A percentile compares a stretch with the other conserved stretches of the same genome.
Conservation (phyloP, 2,113 vertebrate species). For the Zingel zingel region DNA sequence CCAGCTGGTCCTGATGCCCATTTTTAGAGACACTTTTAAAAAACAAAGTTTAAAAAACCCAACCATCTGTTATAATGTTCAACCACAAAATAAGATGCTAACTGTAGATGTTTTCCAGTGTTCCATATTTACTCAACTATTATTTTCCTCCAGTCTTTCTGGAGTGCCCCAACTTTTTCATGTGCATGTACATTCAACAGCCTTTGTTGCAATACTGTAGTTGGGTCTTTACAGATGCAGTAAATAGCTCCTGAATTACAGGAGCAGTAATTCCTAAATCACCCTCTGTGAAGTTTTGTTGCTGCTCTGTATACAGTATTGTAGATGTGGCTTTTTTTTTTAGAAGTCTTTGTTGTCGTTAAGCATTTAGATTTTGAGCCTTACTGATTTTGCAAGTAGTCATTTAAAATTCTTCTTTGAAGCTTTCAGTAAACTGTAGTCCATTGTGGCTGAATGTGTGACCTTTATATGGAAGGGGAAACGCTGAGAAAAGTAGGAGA, state of each 20-base stretch:
- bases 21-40: background rate
- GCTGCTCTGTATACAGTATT: background rate
- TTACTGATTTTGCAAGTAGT: background rate
- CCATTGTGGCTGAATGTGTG: background rate
- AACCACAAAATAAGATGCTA: background rate
- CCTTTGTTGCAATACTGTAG: slow-evolving; percentile 11
- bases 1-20: background rate
- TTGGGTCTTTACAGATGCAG: slow-evolving; percentile 15
- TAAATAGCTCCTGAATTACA: slow-evolving; percentile 41
- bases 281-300: slow-evolving; percentile 4
- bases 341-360: too few species aligned
- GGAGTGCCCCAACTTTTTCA: background rate
- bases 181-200: background rate
- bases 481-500: background rate
- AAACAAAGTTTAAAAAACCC: background rate
- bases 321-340: background rate
- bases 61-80: background rate
- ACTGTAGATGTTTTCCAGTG: background rate
- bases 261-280: slow-evolving; percentile 24
- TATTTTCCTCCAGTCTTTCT: background rate
- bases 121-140: slow-evolving; percentile 6
- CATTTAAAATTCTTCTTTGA: background rate
- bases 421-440: background rate
- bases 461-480: background rate
- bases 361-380: background rate